These are phyloP conservation scores for Physocephala rufipes DNA, from an alignment of 2,888 invertebrate genomes.

Conservation along the genomic window DNA sequence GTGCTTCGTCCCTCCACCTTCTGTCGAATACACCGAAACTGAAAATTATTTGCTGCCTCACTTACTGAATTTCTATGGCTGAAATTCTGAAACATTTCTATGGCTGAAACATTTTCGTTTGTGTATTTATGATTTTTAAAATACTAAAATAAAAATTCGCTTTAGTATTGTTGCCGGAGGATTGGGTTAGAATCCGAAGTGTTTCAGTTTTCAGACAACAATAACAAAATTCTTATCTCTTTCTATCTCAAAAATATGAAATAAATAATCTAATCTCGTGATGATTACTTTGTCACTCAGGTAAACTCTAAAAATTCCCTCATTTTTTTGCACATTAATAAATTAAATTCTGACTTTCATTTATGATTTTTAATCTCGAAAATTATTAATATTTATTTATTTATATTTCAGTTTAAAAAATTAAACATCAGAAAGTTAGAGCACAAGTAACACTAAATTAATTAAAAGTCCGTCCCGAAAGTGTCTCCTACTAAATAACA, in stretches of 20 bases:
- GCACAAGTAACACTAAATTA: background rate
- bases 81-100: no score
- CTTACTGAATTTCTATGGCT: no score
- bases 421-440: background rate
- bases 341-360: background rate
- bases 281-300: no score
- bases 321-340: background rate
- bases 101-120: no score
- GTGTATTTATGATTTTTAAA: no score
- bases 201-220: no score
- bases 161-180: background rate
- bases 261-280: no score
- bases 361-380: background rate
- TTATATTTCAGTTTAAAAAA: background rate
- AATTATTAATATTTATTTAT: background rate
- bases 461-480: conserved; percentile 1
- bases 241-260: no score
- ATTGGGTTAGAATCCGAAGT: no score
- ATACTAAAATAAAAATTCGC: background rate
- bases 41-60: no score
- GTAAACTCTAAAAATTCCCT: background rate
- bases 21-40: no score
- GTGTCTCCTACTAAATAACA: conserved; percentile 13
- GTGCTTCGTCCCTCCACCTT: no score
- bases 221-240: background rate